Percentiles rank a stretch among this genome's conserved stretches.
Conservation (phyloP, 2,797 vertebrate species). For the Coreius guichenoti region DNA sequence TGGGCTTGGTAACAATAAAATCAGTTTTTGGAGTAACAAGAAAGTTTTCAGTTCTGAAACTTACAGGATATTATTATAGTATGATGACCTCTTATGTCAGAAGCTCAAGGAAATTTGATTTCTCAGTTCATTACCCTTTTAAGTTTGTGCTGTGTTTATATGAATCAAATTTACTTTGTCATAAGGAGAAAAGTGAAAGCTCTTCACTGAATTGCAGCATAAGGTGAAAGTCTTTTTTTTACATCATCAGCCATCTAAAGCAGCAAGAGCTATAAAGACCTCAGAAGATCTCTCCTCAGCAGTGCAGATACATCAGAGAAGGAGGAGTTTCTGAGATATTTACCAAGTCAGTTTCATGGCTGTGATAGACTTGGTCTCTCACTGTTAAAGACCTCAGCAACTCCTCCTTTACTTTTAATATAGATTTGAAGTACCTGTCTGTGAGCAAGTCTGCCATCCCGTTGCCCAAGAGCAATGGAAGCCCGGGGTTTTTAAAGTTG, state of each 20-base stretch:
- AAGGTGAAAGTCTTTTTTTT: conserved; percentile 24
- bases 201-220: background rate
- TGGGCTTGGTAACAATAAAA: too few relatives aligned
- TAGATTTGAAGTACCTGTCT: conserved; percentile 35
- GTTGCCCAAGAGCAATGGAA: conserved; percentile 6
- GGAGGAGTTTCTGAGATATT: conserved; percentile 22
- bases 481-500: conserved; percentile 19
- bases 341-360: conserved; percentile 22
- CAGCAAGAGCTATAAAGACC: background rate
- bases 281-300: background rate
- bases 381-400: conserved; percentile 35
- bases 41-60: too few relatives aligned
- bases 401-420: conserved; percentile 28
- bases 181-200: background rate
- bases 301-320: conserved; percentile 19
- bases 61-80: too few relatives aligned
- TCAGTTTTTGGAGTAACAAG: too few relatives aligned
- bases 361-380: conserved; percentile 15
- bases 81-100: too few relatives aligned
- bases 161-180: background rate
- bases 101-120: too few relatives aligned
- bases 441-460: conserved; percentile 30
- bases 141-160: background rate
- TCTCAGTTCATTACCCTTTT: background rate
- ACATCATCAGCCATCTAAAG: background rate